A percentile compares a stretch with the other conserved stretches of the same genome.
Evolutionary conservation across 2,888 invertebrate genomes (phyloP).

Genomic region (Dryobota labecula): DNA sequence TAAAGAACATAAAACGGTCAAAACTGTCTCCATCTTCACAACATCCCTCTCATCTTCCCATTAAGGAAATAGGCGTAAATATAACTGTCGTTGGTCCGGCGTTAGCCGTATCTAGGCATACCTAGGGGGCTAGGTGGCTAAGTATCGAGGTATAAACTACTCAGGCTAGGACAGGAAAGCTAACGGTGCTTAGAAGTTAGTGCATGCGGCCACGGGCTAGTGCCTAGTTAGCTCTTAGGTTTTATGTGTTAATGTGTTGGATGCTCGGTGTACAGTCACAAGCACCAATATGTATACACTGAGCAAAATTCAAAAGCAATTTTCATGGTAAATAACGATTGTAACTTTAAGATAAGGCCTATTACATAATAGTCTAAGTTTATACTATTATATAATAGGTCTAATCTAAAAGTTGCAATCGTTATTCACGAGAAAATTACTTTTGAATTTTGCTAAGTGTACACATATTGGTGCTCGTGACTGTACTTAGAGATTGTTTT

Average conservation of each 20-base stretch:
- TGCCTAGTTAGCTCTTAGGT: conserved; percentile 17
- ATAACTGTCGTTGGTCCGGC: conserved; percentile 48
- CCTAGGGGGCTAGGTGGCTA: conserved; percentile 17
- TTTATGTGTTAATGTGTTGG: conserved; percentile 27
- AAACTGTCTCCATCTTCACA: not conserved
- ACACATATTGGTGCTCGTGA: too few species aligned
- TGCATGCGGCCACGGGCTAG: conserved; percentile 2
- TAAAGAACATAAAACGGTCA: not conserved
- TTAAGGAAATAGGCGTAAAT: conserved; percentile 30
- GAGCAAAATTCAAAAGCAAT: too few species aligned
- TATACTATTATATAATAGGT: too few species aligned
- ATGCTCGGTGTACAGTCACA: not conserved
- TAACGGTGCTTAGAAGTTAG: conserved; percentile 55
- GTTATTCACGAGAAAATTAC: too few species aligned
- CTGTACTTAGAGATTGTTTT: not conserved
- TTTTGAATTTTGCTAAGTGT: too few species aligned
- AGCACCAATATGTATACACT: too few species aligned
- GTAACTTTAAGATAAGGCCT: too few species aligned
- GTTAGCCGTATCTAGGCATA: conserved; percentile 21
- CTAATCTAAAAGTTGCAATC: too few species aligned
- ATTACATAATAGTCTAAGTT: too few species aligned
- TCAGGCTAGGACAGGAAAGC: conserved; percentile 39
- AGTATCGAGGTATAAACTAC: conserved; percentile 36
- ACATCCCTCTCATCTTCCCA: not conserved
- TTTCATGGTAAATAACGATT: too few species aligned